These are phyloP conservation scores for Istiophorus platypterus DNA, from an alignment of 2,113 vertebrate genomes.

Conservation along the genomic window DNA sequence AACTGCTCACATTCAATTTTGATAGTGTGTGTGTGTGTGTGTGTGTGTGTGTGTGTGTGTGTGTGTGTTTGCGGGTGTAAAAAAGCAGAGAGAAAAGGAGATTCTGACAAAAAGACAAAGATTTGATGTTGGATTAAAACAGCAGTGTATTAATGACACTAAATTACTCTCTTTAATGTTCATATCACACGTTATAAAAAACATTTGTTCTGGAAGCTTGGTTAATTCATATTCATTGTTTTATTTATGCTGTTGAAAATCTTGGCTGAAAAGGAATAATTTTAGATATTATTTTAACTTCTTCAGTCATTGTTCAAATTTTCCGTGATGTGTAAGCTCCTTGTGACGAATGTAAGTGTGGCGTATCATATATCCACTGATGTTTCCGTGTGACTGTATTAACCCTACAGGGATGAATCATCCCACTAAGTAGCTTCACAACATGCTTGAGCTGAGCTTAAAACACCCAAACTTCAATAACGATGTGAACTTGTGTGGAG, in stretches of 20 bases:
- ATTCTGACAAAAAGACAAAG: not conserved
- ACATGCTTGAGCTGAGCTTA: not conserved
- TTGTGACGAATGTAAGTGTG: no score
- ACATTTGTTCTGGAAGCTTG: no score
- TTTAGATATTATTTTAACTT: no score
- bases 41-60: not conserved
- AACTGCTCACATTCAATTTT: slow-evolving; percentile 32
- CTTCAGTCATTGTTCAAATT: no score
- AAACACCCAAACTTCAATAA: slow-evolving; percentile 7
- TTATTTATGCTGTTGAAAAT: no score
- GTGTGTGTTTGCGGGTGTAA: slow-evolving; percentile 5
- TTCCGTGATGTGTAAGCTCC: not conserved
- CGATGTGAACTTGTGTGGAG: slow-evolving; percentile 17
- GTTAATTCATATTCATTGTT: not conserved
- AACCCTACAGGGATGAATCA: not conserved
- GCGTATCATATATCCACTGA: not conserved
- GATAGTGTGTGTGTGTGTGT: slow-evolving; percentile 13
- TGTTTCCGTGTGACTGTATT: not conserved
- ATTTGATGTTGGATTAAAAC: not conserved
- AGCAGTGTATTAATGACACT: not conserved
- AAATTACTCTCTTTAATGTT: not conserved
- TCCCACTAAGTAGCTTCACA: not conserved
- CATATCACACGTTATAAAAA: not conserved
- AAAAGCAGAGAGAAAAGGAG: not conserved
- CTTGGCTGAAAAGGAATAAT: no score